Conservation (phyloP, 2,888 invertebrate species). For the Pandemis heparana region DNA sequence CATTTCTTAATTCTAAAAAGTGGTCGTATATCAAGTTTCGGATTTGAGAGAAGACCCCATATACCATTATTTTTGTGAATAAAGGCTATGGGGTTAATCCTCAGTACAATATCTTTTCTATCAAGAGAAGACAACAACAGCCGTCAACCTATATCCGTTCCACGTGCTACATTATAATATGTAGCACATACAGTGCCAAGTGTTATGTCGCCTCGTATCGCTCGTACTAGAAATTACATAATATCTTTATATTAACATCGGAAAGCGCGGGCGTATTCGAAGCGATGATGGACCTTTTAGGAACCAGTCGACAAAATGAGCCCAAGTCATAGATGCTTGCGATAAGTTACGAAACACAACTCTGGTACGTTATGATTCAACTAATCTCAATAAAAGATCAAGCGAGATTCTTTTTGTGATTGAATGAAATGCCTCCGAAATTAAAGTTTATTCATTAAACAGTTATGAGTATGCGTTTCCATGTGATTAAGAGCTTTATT, state of each 20-base stretch:
- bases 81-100: too few species aligned
- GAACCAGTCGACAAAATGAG: slow-evolving; percentile 56
- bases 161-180: background rate
- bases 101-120: background rate
- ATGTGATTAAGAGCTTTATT: slow-evolving; percentile 24
- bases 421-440: background rate
- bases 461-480: slow-evolving; percentile 22
- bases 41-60: too few species aligned
- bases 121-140: background rate
- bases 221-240: slow-evolving; percentile 20
- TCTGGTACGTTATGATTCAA: background rate
- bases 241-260: slow-evolving; percentile 52
- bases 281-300: slow-evolving; percentile 68
- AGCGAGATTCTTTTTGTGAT: slow-evolving; percentile 14
- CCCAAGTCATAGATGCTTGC: slow-evolving; percentile 49
- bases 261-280: slow-evolving; percentile 56
- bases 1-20: too few species aligned
- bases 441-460: slow-evolving; percentile 7
- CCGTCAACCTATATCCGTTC: background rate
- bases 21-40: too few species aligned
- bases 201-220: slow-evolving; percentile 23
- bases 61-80: too few species aligned
- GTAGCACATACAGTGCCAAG: slow-evolving; percentile 7
- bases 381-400: slow-evolving; percentile 14
- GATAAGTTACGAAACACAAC: slow-evolving; percentile 10